phyloP scores from a whole-genome alignment of 2,888 invertebrate genomes.

The Diplazon laetatorius region DNA sequence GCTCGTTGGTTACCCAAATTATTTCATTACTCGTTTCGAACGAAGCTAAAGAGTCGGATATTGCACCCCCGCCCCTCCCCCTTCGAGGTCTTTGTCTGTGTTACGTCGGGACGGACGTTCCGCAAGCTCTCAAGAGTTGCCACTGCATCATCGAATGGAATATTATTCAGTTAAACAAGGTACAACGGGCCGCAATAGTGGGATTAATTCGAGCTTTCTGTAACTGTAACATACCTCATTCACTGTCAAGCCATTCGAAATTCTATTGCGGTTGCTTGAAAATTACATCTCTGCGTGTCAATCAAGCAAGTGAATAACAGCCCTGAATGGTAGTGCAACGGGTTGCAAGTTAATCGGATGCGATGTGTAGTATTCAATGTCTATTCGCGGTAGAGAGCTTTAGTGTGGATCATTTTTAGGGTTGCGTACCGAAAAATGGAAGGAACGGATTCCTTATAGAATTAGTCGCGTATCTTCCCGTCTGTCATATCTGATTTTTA shows the following conservation, averaged over 20 bases:
- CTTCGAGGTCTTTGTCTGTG: not conserved
- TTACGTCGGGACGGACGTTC: slow-evolving; percentile 16
- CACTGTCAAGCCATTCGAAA: slow-evolving; percentile 36
- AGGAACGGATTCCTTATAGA: too few species aligned
- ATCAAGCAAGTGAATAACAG: slow-evolving; percentile 1
- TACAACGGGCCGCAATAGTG: slow-evolving; percentile 38
- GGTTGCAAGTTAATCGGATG: not conserved
- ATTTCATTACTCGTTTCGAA: slow-evolving; percentile 63
- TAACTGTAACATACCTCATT: slow-evolving; percentile 12
- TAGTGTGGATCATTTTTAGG: not conserved
- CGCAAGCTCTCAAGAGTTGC: slow-evolving; percentile 42
- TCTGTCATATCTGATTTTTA: too few species aligned
- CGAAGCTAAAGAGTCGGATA: slow-evolving; percentile 51
- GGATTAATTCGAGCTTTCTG: slow-evolving; percentile 43
- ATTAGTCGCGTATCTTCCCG: too few species aligned
- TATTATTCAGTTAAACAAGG: slow-evolving; percentile 55
- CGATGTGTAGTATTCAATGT: not conserved
- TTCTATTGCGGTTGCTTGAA: slow-evolving; percentile 11
- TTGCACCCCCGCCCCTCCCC: not conserved
- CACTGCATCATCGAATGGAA: slow-evolving; percentile 53
- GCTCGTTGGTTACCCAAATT: slow-evolving; percentile 57
- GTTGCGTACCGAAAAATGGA: too few species aligned
- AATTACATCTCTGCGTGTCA: slow-evolving; percentile 29
- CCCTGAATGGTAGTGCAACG: not conserved
- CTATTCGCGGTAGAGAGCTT: not conserved